Base-by-base conservation (phyloP, 2,888 invertebrate genomes). In the Lordiphosa fenestrarum region DNA sequence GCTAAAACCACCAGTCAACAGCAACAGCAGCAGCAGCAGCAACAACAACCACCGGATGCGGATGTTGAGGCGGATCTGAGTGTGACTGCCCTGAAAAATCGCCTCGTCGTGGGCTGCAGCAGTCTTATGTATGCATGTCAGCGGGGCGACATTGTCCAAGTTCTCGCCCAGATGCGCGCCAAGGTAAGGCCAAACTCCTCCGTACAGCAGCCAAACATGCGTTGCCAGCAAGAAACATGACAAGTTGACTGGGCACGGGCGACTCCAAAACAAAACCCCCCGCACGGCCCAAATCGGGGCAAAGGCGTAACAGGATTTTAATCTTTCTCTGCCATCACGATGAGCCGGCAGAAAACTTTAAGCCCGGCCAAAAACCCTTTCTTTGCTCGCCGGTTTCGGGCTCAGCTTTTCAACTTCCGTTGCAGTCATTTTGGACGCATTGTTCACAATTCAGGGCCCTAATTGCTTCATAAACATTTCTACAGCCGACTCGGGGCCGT, bases 91-190 rank as follows among this genome's bases (percentile, higher is more conserved):
- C 66, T 70, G 63, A 85, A 82, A 83, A 84, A 64, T 68, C 89
- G 89, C 77, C 89, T 93, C 77, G 91, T 91, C 73, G 91, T 91
- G 85, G 95, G 96, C 84, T 95, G 96, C 89, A 95, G 96, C 69
- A 93, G 94, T 78, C 93, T 97, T 86, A 96, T 97, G 96, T 95
- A 96, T 91, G 96, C 96, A 84, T 96, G 96, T 88, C 96, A 96
- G 90, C 96, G 96, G 88, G 95, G 94, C 50, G 93, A 95, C 90
- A 94, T 95, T 88, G 92, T 93, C 69, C 92, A 93, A 73, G 95
- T 96, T 71, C 91, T 94, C 73, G 92, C 93, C 77, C 92, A 95
- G 75, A 91, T 96, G 77, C 92, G 93, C 84, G 93, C 93, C 86
- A 94, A 95, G 92, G 95, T 95, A 91, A 63, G 71, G 85, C 66